Percentiles rank a stretch among this genome's conserved stretches.
phyloP scores from a whole-genome alignment of 2,888 invertebrate genomes.

The Thymelicus acteon region DNA sequence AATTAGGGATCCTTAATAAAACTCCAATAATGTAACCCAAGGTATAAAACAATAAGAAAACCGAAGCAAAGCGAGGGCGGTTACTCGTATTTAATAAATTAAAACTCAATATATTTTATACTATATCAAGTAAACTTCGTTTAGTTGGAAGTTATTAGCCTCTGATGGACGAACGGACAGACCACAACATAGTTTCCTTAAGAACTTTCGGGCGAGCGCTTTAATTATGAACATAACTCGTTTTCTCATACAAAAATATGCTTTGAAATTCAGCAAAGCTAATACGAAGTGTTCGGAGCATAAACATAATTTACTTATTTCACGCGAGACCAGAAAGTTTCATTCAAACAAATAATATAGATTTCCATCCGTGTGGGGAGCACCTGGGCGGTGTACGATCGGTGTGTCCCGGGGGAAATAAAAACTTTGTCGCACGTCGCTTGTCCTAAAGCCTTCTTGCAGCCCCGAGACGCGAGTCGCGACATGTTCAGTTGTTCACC shows the following conservation, averaged over 20 bases:
- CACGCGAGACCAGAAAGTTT: constrained; percentile 82
- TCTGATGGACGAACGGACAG: constrained; percentile 2
- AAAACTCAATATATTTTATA: too few relatives aligned
- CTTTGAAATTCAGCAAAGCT: constrained; percentile 50
- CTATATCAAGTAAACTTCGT: background rate
- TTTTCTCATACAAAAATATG: background rate
- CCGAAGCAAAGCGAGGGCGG: too few relatives aligned
- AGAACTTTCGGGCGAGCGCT: background rate
- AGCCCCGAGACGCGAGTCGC: constrained; percentile 65
- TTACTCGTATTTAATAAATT: background rate
- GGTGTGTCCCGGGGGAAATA: constrained; percentile 83
- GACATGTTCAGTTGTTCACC: constrained; percentile 78
- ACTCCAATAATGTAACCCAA: too few relatives aligned
- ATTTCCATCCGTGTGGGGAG: constrained; percentile 77
- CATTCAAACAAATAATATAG: constrained; percentile 84
- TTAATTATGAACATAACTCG: constrained; percentile 8
- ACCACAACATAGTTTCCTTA: constrained; percentile 8
- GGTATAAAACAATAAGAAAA: too few relatives aligned
- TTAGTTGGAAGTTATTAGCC: constrained; percentile 7
- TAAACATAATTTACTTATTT: constrained; percentile 83
- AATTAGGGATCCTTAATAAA: too few relatives aligned
- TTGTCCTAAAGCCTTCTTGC: constrained; percentile 81
- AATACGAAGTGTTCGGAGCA: constrained; percentile 70
- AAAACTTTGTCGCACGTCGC: constrained; percentile 84
- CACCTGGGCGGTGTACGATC: constrained; percentile 83